Base-by-base conservation (phyloP, 2,797 vertebrate species). In the Alcedo quadribrachys region DNA sequence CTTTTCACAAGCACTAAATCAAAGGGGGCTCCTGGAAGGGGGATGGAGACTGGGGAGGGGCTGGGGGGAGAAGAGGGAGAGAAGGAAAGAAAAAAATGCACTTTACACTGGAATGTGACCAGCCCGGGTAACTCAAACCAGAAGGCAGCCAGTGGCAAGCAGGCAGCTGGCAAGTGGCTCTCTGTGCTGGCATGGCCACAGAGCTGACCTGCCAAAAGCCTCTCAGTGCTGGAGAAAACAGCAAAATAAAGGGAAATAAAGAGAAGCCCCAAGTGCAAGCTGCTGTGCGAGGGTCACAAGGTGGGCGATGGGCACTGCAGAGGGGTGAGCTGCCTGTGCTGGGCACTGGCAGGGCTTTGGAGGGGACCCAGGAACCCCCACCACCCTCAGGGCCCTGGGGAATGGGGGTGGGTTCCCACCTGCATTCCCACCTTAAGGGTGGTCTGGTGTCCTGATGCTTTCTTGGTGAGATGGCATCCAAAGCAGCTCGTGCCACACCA, bases 181-280 rank as follows among this genome's bases (percentile, higher is more conserved):
- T 8, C 3, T 0, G 13, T 24, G 87, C 93, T 96, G 94, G 95
- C 94, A 91, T 70, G 67, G 84, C 90, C 43, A 0, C 15, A 58
- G 68, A 32, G 9, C 75, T 92, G 92, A 92, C 93, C 94, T 94
- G 94, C 90, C 95, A 95, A 71, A 42, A 46, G 65, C 80, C 54
- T 85, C 87, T 62, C n/a, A 21, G 65, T 19, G 12, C 76, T 68
- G 73, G 7, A 5, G 11, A 4, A 10, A 12, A 30, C 37, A 40
- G 37, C 37, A 40, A 5, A 24, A 51, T 9, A 51, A 27, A 50
- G 15, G 15, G 5, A 25, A 30, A 11, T 9, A 15, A 61, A 58
- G 35, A 54, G 42, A 43, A 66, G 54, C 35, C 32, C 53, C 75
- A 45, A 70, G 15, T 50, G 11, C 62, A 40, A 57, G 2, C 2